A percentile compares a stretch with the other conserved stretches of the same genome.
These are phyloP conservation scores for Odontamblyopus rebecca DNA, from an alignment of 2,797 vertebrate species.

Conservation along the genomic window DNA sequence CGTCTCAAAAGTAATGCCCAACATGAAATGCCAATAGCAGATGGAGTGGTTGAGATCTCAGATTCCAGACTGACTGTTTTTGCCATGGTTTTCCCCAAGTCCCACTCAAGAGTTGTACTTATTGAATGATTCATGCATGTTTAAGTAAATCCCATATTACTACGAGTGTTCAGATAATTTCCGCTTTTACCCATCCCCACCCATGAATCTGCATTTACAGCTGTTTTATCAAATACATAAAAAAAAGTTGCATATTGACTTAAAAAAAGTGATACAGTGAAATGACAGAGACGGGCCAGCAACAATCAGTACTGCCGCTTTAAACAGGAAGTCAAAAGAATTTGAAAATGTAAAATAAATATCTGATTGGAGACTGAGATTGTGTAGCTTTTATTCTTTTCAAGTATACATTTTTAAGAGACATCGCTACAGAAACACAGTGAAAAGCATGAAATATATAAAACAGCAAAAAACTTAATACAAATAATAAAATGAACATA, in stretches of 20 bases:
- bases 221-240: too few species aligned
- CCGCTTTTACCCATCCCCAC: too few species aligned
- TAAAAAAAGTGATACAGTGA: not conserved
- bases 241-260: too few species aligned
- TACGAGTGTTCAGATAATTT: too few species aligned
- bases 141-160: too few species aligned
- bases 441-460: slow-evolving; percentile 56
- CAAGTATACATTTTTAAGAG: slow-evolving; percentile 44
- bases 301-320: not conserved
- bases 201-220: too few species aligned
- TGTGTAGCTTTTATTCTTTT: slow-evolving; percentile 65
- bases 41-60: too few species aligned
- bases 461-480: slow-evolving; percentile 23
- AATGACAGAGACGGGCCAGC: not conserved
- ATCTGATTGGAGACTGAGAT: slow-evolving; percentile 7
- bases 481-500: slow-evolving; percentile 24
- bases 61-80: not conserved
- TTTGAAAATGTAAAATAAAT: not conserved
- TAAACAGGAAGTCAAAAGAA: not conserved
- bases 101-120: too few species aligned
- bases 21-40: too few species aligned
- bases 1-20: too few species aligned
- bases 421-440: slow-evolving; percentile 55
- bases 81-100: too few species aligned
- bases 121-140: too few species aligned